These are phyloP conservation scores for Hippocampus kuda DNA, from an alignment of 2,797 vertebrate genomes.

Conservation along the genomic window DNA sequence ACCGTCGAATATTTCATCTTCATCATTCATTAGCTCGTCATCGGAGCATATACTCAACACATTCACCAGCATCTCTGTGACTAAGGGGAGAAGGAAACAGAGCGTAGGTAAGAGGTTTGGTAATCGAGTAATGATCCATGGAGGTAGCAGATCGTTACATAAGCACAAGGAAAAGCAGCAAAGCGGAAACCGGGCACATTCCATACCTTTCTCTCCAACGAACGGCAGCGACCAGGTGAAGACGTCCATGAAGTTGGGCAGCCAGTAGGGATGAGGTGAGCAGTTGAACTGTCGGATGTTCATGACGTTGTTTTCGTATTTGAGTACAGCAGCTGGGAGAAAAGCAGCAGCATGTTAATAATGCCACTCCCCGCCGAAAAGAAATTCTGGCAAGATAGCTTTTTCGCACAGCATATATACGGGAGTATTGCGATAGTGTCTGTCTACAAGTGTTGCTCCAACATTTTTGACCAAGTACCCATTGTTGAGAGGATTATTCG, in stretches of 20 bases:
- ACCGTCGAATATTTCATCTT: slow-evolving; percentile 94
- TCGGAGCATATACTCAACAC: slow-evolving; percentile 98
- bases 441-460: no score
- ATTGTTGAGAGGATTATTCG: no score
- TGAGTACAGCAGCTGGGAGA: slow-evolving; percentile 72
- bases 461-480: no score
- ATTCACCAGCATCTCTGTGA: slow-evolving; percentile 98
- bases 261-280: slow-evolving; percentile 75
- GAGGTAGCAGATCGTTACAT: not conserved
- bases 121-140: not conserved
- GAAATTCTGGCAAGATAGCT: no score
- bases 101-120: not conserved
- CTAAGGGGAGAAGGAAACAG: slow-evolving; percentile 51
- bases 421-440: no score
- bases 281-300: slow-evolving; percentile 78
- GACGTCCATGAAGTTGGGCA: slow-evolving; percentile 78
- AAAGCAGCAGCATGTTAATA: slow-evolving; percentile 24
- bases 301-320: slow-evolving; percentile 79
- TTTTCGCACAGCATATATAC: no score
- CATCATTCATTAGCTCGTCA: slow-evolving; percentile 92
- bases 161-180: not conserved
- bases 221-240: slow-evolving; percentile 77
- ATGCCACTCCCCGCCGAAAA: not conserved
- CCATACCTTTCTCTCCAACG: slow-evolving; percentile 71
- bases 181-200: not conserved